Evolutionary conservation across 2,888 invertebrate genomes (phyloP).

Genomic region (Oscheius myriophilus): DNA sequence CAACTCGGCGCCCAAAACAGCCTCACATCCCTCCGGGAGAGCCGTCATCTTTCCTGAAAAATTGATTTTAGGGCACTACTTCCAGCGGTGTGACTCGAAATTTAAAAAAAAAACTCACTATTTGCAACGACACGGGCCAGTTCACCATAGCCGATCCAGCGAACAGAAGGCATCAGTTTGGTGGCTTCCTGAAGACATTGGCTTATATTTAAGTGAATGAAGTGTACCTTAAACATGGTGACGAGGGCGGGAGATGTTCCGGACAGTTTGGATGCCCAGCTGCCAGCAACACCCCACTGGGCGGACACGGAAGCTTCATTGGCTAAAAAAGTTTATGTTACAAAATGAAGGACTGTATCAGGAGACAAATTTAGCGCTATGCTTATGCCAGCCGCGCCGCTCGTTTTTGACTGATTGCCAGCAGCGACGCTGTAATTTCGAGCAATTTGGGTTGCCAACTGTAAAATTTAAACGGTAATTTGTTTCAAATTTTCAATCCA

Average conservation of each 20-base stretch:
- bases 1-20: conserved; percentile 34
- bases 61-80: too few relatives aligned
- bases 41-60: conserved; percentile 32
- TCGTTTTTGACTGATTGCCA: too few relatives aligned
- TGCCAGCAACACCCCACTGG: conserved; percentile 44
- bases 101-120: conserved; percentile 10
- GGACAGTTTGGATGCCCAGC: conserved; percentile 36
- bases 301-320: conserved; percentile 47
- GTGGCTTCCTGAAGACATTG: conserved; percentile 25
- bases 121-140: conserved; percentile 34
- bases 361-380: too few relatives aligned
- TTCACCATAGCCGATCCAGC: conserved; percentile 37
- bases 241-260: conserved; percentile 22
- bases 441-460: too few relatives aligned
- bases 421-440: too few relatives aligned
- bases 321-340: conserved; percentile 30
- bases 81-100: not conserved
- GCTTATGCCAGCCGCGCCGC: too few relatives aligned
- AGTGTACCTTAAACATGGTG: conserved; percentile 31
- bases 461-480: too few relatives aligned
- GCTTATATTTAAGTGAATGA: too few relatives aligned
- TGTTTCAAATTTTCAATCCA: too few relatives aligned
- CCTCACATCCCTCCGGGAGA: conserved; percentile 35
- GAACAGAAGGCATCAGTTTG: conserved; percentile 39
- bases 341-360: not conserved